Conservation (phyloP, 1,140 invertebrate species). For the Spodoptera frugiperda region DNA sequence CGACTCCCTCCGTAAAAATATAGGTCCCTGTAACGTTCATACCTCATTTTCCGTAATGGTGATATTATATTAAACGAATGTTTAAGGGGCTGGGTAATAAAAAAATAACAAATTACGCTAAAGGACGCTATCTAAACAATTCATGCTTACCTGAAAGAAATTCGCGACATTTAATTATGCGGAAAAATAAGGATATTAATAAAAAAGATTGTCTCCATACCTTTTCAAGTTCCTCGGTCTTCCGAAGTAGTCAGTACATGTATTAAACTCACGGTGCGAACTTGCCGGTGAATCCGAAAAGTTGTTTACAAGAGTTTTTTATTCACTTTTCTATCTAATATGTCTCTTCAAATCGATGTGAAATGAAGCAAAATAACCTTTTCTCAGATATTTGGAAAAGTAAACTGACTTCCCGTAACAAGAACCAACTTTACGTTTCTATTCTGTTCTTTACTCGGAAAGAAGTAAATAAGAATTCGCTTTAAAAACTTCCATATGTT, state of each 20-base stretch:
- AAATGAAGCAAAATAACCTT: slow-evolving; percentile 19
- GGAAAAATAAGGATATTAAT: slow-evolving; percentile 26
- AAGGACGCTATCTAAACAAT: slow-evolving; percentile 3
- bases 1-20: slow-evolving; percentile 28
- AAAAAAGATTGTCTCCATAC: slow-evolving; percentile 17
- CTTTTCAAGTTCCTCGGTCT: slow-evolving; percentile 20
- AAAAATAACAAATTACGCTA: slow-evolving; percentile 35
- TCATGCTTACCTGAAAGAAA: slow-evolving; percentile 2
- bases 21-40: background rate
- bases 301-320: slow-evolving; percentile 33
- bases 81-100: slow-evolving; percentile 22
- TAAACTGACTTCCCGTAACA: background rate
- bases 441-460: too few relatives aligned
- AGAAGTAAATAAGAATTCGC: background rate
- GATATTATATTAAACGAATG: slow-evolving; percentile 41
- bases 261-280: slow-evolving; percentile 22
- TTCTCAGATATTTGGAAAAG: background rate
- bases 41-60: slow-evolving; percentile 38
- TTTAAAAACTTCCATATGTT: background rate
- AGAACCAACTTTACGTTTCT: background rate
- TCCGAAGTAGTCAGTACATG: slow-evolving; percentile 3
- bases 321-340: slow-evolving; percentile 43
- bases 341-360: background rate
- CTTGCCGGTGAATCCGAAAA: slow-evolving; percentile 49
- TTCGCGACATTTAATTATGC: slow-evolving; percentile 10